Percentiles rank a stretch among this genome's conserved stretches.
Conservation (phyloP, 2,113 vertebrate genomes). For the Nibea albiflora region DNA sequence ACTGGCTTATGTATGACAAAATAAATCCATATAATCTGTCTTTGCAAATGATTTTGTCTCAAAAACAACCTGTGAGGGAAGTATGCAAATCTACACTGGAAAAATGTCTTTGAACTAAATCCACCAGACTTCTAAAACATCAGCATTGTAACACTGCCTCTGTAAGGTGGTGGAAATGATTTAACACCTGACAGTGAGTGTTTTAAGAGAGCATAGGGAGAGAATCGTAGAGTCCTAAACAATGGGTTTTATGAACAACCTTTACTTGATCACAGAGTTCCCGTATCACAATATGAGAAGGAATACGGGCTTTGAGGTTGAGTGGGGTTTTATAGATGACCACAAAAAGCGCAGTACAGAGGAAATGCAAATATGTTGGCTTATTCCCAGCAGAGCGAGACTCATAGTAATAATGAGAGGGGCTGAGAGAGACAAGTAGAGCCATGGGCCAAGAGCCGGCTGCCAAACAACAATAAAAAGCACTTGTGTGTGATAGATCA, state of each 20-base stretch:
- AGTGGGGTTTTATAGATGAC: conserved; percentile 1
- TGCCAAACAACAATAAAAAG: conserved; percentile 75
- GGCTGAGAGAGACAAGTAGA: conserved; percentile 55
- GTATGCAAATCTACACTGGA: background rate
- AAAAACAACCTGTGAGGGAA: background rate
- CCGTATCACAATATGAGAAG: conserved; percentile 19
- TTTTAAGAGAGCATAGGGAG: background rate
- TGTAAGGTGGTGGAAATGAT: background rate
- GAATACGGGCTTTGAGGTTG: conserved; percentile 10
- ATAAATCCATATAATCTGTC: too few species aligned
- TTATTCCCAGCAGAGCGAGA: conserved; percentile 45
- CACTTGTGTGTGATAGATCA: conserved; percentile 68
- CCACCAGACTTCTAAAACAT: conserved; percentile 8
- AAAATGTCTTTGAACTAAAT: conserved; percentile 26
- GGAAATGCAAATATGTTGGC: conserved; percentile 59
- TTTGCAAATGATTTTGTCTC: background rate
- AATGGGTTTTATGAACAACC: conserved; percentile 10
- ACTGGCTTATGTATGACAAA: background rate
- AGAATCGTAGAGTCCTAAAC: conserved; percentile 1
- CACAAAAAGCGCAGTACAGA: conserved; percentile 9
- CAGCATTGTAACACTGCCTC: background rate
- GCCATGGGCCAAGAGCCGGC: conserved; percentile 56
- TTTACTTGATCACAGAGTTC: conserved; percentile 29
- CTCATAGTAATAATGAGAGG: conserved; percentile 50
- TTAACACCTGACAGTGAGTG: conserved; percentile 27